A percentile compares a stretch with the other conserved stretches of the same genome.
Evolutionary conservation across 2,797 vertebrate species (phyloP).

Genomic region (Coluber constrictor): DNA sequence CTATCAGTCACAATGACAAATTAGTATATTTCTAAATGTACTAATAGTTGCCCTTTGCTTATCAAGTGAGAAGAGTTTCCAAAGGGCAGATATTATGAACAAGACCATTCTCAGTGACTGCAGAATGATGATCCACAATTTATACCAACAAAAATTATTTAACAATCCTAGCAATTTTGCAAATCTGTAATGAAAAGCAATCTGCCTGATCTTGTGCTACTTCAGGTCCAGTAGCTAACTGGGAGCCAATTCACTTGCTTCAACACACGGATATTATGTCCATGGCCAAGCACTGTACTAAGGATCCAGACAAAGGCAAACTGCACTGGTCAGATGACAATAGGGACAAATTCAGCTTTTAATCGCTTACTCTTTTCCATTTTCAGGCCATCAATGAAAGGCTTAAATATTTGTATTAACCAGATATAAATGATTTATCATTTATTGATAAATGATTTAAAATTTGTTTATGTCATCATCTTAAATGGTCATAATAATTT

Average conservation of each 20-base stretch:
- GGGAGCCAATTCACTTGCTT: not conserved
- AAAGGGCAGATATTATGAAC: not conserved
- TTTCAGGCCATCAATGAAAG: not conserved
- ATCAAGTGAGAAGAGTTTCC: not conserved
- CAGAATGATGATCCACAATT: not conserved
- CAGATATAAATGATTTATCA: too few relatives aligned
- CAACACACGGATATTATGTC: not conserved
- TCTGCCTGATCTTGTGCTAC: not conserved
- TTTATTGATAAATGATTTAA: not conserved
- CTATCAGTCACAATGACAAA: not conserved
- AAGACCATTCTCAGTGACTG: not conserved
- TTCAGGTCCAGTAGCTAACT: not conserved
- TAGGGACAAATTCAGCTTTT: not conserved
- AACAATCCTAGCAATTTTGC: not conserved
- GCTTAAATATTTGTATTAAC: not conserved
- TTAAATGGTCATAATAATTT: not conserved
- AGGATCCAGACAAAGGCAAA: not conserved
- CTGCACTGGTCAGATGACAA: not conserved
- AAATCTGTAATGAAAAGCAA: not conserved
- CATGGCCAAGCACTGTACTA: not conserved
- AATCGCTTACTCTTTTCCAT: not conserved
- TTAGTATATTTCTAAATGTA: not conserved
- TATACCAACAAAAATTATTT: not conserved
- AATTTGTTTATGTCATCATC: not conserved
- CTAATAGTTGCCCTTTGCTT: not conserved